Conservation (phyloP, 64 coral and sea anemone genomes). For the Montipora sp. region DNA sequence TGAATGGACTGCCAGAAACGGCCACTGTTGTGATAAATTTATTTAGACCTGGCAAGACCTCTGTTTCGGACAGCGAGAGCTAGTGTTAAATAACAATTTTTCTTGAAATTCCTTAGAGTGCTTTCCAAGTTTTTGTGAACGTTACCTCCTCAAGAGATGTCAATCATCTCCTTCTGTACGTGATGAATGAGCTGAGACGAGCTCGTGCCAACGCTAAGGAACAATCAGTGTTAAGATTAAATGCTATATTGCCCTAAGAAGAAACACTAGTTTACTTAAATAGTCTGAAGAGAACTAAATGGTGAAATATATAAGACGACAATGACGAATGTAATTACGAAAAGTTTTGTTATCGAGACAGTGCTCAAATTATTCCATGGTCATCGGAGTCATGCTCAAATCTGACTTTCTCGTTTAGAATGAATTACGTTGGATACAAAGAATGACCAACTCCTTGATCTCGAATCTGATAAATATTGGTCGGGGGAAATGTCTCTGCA, state of each 20-base stretch:
- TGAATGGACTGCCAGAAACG: no score
- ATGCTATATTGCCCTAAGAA: neutral
- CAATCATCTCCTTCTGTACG: neutral
- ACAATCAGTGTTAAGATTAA: neutral
- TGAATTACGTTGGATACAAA: neutral
- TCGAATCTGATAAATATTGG: constrained; percentile 12
- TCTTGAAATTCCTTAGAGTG: neutral
- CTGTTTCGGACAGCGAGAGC: no score
- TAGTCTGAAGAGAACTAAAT: neutral
- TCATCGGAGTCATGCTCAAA: neutral
- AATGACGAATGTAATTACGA: constrained; percentile 1
- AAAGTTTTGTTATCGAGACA: neutral
- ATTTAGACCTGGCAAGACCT: no score
- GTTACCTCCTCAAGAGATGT: neutral
- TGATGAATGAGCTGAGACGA: constrained; percentile 8
- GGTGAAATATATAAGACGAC: neutral
- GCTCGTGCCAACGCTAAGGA: neutral
- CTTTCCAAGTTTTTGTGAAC: neutral
- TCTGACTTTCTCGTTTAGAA: neutral
- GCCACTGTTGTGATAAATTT: no score
- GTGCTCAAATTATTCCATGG: neutral
- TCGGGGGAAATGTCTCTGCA: neutral
- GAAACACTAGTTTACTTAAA: neutral
- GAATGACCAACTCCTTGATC: neutral
- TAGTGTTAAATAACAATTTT: neutral